Conservation (phyloP, 1,140 invertebrate genomes). For the Cotesia typhae region DNA sequence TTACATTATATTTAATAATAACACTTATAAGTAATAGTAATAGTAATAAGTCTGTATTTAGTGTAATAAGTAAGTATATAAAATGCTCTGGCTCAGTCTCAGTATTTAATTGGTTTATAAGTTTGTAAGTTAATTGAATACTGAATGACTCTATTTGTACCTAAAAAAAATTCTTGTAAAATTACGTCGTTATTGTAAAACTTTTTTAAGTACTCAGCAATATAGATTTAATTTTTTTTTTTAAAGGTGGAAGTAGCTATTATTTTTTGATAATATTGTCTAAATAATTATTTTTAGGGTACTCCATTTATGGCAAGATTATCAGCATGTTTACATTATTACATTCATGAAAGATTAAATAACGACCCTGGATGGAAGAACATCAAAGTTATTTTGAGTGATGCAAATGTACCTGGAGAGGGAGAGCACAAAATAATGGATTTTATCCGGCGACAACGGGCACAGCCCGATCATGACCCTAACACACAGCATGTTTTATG, state of each 20-base stretch:
- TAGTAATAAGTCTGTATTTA: no score
- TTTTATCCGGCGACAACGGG: constrained; percentile 94
- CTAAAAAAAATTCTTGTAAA: no score
- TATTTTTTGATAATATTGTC: constrained; percentile 56
- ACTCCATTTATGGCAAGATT: constrained; percentile 98
- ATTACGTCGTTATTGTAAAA: no score
- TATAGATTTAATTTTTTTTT: no score
- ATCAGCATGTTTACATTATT: constrained; percentile 94
- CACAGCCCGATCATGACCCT: constrained; percentile 95
- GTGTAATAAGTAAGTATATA: no score
- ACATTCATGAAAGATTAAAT: constrained; percentile 93
- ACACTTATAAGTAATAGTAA: no score
- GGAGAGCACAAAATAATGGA: constrained; percentile 99
- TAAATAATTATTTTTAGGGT: constrained; percentile 63
- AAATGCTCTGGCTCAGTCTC: no score
- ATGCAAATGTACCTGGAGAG: constrained; percentile 98
- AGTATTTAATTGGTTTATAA: not conserved
- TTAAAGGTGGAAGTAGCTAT: no score
- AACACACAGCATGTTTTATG: constrained; percentile 98
- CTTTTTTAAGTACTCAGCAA: no score
- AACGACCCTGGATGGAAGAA: constrained; percentile 95
- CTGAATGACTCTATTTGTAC: no score
- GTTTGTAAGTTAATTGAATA: no score
- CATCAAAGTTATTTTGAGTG: constrained; percentile 95
- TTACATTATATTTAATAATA: no score